These are phyloP conservation scores for Macrochelys suwanniensis DNA, from an alignment of 2,797 vertebrate genomes.

Conservation along the genomic window DNA sequence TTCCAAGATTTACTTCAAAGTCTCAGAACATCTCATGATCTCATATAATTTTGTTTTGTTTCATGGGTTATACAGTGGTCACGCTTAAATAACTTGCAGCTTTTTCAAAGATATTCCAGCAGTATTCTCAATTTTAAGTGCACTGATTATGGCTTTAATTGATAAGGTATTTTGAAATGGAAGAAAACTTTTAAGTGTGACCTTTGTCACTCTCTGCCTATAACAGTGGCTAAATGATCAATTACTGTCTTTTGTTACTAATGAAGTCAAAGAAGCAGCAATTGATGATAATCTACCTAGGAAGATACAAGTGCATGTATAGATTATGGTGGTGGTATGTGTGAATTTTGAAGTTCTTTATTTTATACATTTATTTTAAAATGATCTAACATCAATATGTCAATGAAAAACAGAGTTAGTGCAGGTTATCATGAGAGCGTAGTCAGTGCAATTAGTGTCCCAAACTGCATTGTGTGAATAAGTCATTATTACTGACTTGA, in stretches of 20 bases:
- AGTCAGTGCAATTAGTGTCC: not conserved
- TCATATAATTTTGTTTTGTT: not conserved
- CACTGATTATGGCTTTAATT: not conserved
- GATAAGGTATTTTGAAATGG: not conserved
- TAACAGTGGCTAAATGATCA: not conserved
- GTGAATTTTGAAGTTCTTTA: not conserved
- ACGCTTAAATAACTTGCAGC: not conserved
- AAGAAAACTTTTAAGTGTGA: not conserved
- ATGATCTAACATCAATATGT: not conserved
- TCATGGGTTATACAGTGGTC: not conserved
- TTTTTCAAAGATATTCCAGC: not conserved
- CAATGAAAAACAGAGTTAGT: not conserved
- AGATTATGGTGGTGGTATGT: not conserved
- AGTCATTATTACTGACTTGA: not conserved
- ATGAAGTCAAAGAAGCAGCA: not conserved
- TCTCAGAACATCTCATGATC: not conserved
- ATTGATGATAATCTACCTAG: accelerated
- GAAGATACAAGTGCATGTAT: not conserved
- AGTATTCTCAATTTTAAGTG: not conserved
- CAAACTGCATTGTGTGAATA: not conserved
- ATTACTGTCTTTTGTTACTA: not conserved
- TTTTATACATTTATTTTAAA: not conserved
- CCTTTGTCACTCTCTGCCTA: not conserved
- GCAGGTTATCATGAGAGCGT: not conserved
- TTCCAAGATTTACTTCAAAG: not conserved